A percentile compares a stretch with the other conserved stretches of the same genome.
Conservation (phyloP, 2,888 invertebrate species). For the Sturmia bella region DNA sequence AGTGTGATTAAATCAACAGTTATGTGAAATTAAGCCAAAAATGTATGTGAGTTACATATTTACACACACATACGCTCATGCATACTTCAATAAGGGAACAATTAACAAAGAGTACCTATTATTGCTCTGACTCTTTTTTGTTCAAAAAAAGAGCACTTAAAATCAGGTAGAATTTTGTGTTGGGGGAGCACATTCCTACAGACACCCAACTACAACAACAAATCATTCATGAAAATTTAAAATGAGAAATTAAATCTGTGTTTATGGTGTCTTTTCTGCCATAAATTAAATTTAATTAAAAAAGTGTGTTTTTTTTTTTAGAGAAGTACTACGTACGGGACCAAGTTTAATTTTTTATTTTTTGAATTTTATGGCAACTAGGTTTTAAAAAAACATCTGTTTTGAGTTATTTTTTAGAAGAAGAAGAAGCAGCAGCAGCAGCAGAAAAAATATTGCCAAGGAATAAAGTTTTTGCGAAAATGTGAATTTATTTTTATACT, state of each 20-base stretch:
- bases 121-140: not conserved
- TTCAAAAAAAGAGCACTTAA: not conserved
- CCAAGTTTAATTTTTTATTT: not conserved
- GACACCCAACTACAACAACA: slow-evolving; percentile 18
- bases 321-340: not conserved
- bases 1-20: slow-evolving; percentile 77
- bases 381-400: slow-evolving; percentile 61
- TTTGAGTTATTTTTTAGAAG: slow-evolving; percentile 42
- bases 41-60: slow-evolving; percentile 49
- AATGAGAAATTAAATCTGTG: not conserved
- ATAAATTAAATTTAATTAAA: slow-evolving; percentile 21
- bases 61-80: not conserved
- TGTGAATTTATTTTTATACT: slow-evolving; percentile 55
- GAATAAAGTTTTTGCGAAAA: slow-evolving; percentile 21
- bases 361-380: slow-evolving; percentile 14
- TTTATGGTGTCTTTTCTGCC: not conserved
- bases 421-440: no score
- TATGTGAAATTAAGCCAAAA: slow-evolving; percentile 73
- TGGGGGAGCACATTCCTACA: slow-evolving; percentile 17
- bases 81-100: slow-evolving; percentile 31
- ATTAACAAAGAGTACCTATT: slow-evolving; percentile 18
- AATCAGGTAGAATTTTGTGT: not conserved
- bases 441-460: not conserved
- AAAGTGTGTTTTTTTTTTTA: not conserved
- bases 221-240: not conserved